phyloP scores from a whole-genome alignment of 2,113 vertebrate genomes.

The Excalfactoria chinensis region DNA sequence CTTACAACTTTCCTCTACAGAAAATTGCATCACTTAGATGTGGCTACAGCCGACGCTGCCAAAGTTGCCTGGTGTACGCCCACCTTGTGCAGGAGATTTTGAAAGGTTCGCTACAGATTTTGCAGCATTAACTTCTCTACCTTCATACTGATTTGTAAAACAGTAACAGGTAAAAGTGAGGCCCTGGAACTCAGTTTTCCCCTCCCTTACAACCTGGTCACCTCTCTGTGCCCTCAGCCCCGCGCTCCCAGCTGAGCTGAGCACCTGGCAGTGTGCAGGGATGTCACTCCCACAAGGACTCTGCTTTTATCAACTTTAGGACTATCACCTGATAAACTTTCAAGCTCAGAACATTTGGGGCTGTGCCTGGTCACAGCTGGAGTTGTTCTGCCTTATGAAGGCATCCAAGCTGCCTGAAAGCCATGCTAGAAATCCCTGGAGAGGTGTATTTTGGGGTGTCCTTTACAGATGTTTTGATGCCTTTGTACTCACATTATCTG shows the following conservation, averaged over 20 bases:
- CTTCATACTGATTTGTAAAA: not conserved
- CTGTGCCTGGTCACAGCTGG: not conserved
- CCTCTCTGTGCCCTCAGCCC: not conserved
- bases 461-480: not conserved
- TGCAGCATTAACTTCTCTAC: not conserved
- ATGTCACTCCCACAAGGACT: not conserved
- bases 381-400: not conserved
- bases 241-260: accelerated
- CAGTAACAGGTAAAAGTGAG: not conserved
- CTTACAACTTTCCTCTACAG: not conserved
- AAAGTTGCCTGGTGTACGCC: not conserved
- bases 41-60: not conserved
- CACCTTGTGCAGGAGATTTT: not conserved
- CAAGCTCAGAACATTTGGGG: not conserved
- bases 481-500: not conserved
- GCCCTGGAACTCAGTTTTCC: not conserved
- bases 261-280: not conserved
- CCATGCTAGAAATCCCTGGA: not conserved
- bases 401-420: not conserved
- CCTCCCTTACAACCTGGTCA: not conserved
- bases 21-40: not conserved
- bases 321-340: not conserved
- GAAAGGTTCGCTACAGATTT: not conserved
- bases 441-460: not conserved
- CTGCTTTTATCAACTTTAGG: not conserved